Percentiles rank a stretch among this genome's conserved stretches.
phyloP scores from a whole-genome alignment of 1,140 invertebrate genomes.

The Drosophila sp. region DNA sequence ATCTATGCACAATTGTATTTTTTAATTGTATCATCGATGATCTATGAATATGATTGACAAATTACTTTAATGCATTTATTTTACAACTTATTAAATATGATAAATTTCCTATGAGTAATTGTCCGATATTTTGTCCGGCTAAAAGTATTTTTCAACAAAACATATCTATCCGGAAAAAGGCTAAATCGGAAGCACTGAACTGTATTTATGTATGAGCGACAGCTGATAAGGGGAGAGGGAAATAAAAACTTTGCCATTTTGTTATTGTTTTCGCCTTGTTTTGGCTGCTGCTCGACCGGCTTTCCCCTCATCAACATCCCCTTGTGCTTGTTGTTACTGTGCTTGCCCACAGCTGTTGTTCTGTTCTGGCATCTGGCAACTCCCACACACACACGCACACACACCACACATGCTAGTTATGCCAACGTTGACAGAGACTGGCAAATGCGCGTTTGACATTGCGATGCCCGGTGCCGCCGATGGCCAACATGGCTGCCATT shows the following conservation, averaged over 20 bases:
- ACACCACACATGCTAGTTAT: slow-evolving; percentile 6
- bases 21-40: too few species aligned
- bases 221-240: slow-evolving; percentile 9
- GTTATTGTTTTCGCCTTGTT: slow-evolving; percentile 50
- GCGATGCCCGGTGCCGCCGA: slow-evolving; percentile 48
- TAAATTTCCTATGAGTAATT: too few species aligned
- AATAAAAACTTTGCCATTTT: slow-evolving; percentile 45
- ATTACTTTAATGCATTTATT: too few species aligned
- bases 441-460: slow-evolving; percentile 63
- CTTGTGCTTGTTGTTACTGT: slow-evolving; percentile 17
- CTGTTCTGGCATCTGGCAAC: slow-evolving; percentile 37
- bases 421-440: slow-evolving; percentile 37
- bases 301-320: not conserved
- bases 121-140: too few species aligned
- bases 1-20: too few species aligned
- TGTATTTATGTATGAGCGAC: not conserved
- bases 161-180: too few species aligned
- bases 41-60: too few species aligned
- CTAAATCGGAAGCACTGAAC: not conserved
- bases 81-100: too few species aligned
- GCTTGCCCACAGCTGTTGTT: slow-evolving; percentile 29
- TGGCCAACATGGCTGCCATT: slow-evolving; percentile 57
- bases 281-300: slow-evolving; percentile 25
- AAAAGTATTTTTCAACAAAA: too few species aligned
- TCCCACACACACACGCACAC: slow-evolving; percentile 24